Conservation (phyloP, 2,888 invertebrate species). For the Boloria euphrosyne region DNA sequence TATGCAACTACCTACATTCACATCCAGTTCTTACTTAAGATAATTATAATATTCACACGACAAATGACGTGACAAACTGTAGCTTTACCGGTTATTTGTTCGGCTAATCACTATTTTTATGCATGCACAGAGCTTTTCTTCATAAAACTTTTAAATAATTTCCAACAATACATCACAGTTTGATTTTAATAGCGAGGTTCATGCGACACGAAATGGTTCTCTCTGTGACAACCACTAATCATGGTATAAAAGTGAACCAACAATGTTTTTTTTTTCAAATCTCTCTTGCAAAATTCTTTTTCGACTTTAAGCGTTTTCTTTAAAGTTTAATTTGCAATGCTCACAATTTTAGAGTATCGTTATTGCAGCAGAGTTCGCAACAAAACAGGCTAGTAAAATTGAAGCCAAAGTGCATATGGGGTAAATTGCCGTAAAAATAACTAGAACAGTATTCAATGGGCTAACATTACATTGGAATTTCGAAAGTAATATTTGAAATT, state of each 20-base stretch:
- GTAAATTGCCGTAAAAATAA: slow-evolving; percentile 44
- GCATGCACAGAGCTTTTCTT: slow-evolving; percentile 31
- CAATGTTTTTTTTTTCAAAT: slow-evolving; percentile 47
- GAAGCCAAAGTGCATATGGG: slow-evolving; percentile 36
- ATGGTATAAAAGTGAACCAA: slow-evolving; percentile 41
- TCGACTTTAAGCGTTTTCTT: not conserved
- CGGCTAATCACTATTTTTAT: slow-evolving; percentile 40
- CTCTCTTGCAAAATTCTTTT: slow-evolving; percentile 6
- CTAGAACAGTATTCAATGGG: slow-evolving; percentile 40
- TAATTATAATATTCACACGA: slow-evolving; percentile 41
- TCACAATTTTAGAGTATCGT: slow-evolving; percentile 1
- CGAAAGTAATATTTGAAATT: slow-evolving; percentile 16
- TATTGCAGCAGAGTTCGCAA: slow-evolving; percentile 25
- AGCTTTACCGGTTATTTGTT: slow-evolving; percentile 43
- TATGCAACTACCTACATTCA: slow-evolving; percentile 18
- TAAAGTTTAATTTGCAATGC: slow-evolving; percentile 14
- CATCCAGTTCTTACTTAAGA: slow-evolving; percentile 25
- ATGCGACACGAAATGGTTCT: slow-evolving; percentile 52
- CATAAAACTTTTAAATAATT: slow-evolving; percentile 42
- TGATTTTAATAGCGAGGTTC: slow-evolving; percentile 51
- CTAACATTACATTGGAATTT: slow-evolving; percentile 23
- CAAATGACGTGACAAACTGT: slow-evolving; percentile 43
- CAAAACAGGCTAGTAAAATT: slow-evolving; percentile 35
- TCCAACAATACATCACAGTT: slow-evolving; percentile 47
- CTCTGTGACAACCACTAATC: slow-evolving; percentile 56